Conservation (phyloP, 2,888 invertebrate species). For the Prosopocoilus inquinatus region DNA sequence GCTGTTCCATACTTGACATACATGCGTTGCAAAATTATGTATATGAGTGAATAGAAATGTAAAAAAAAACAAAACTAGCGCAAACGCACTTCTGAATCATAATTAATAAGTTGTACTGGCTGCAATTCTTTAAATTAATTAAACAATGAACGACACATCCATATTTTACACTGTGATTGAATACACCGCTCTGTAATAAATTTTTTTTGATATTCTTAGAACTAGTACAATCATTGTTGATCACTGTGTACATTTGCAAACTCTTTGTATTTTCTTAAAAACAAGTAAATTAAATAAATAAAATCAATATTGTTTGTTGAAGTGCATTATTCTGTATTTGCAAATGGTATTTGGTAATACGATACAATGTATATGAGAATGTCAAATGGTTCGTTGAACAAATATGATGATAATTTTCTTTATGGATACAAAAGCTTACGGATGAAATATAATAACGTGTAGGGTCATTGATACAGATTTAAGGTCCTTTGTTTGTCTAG, state of each 20-base stretch:
- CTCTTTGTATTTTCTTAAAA: too few species aligned
- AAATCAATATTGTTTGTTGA: too few species aligned
- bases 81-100: too few species aligned
- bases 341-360: slow-evolving; percentile 9
- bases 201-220: too few species aligned
- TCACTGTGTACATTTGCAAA: too few species aligned
- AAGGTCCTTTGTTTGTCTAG: slow-evolving; percentile 4
- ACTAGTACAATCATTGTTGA: too few species aligned
- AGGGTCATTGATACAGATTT: slow-evolving; percentile 16
- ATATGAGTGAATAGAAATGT: not conserved
- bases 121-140: too few species aligned
- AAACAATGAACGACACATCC: too few species aligned
- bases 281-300: too few species aligned
- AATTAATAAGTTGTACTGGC: slow-evolving; percentile 1
- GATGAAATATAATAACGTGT: slow-evolving; percentile 2
- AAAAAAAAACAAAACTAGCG: not conserved
- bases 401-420: slow-evolving; percentile 20
- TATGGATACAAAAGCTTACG: not conserved
- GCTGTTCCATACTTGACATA: slow-evolving; percentile 2
- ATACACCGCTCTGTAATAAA: too few species aligned
- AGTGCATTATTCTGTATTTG: too few species aligned
- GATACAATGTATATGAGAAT: slow-evolving; percentile 15
- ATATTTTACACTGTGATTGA: too few species aligned
- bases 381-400: slow-evolving; percentile 16
- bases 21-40: slow-evolving; percentile 2